A percentile compares a stretch with the other conserved stretches of the same genome.
Conservation (phyloP, 1,140 invertebrate genomes). For the Drosophila baimaii region DNA sequence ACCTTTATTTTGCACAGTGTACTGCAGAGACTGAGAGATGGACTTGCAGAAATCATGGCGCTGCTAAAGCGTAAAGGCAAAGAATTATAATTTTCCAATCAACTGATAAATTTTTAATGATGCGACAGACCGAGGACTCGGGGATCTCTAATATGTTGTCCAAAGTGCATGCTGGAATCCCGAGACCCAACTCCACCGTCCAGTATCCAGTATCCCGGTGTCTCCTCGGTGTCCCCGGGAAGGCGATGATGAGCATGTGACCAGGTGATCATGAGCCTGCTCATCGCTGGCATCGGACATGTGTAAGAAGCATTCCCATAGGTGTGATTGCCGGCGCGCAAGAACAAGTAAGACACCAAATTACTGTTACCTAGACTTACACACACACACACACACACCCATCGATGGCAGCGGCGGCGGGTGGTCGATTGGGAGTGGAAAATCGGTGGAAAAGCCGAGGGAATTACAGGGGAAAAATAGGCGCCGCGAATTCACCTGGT, state of each 20-base stretch:
- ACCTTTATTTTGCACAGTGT: background rate
- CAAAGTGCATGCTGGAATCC: slow-evolving; percentile 78
- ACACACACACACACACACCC: background rate
- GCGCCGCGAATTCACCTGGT: slow-evolving; percentile 42
- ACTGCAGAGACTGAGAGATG: background rate
- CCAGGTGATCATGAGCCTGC: slow-evolving; percentile 20
- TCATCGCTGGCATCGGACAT: slow-evolving; percentile 51
- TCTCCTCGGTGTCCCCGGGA: background rate
- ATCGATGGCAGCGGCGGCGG: background rate
- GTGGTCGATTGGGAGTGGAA: slow-evolving; percentile 20
- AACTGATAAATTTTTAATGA: slow-evolving; percentile 83
- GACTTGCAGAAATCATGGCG: slow-evolving; percentile 71
- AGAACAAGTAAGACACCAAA: slow-evolving; percentile 82
- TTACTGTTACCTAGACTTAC: slow-evolving; percentile 66
- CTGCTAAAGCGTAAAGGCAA: slow-evolving; percentile 73
- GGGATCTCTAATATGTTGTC: slow-evolving; percentile 68
- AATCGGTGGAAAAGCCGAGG: slow-evolving; percentile 11
- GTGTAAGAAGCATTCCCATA: slow-evolving; percentile 81
- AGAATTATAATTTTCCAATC: slow-evolving; percentile 83
- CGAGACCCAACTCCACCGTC: slow-evolving; percentile 1
- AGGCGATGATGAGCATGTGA: slow-evolving; percentile 9
- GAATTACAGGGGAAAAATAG: slow-evolving; percentile 13
- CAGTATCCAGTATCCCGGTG: background rate
- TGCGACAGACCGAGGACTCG: slow-evolving; percentile 39
- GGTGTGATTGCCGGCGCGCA: slow-evolving; percentile 80